These are phyloP conservation scores for Lemur catta DNA, from an alignment of 2,797 vertebrate genomes.

Conservation along the genomic window DNA sequence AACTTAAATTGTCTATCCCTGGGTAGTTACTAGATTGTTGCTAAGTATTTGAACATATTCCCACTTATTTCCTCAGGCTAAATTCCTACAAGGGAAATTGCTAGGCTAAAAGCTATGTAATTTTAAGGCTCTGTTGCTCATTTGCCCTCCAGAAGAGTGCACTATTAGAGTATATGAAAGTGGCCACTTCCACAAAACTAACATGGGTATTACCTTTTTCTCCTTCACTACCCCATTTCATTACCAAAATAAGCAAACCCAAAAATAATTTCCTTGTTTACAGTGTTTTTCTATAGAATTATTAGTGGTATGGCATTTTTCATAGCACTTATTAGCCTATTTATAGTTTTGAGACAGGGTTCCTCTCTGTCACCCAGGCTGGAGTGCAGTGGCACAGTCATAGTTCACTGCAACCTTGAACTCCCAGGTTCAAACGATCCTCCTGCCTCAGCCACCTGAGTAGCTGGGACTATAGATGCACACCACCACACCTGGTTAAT, in stretches of 20 bases:
- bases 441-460: not conserved
- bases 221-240: not conserved
- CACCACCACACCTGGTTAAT: not conserved
- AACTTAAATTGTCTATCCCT: not conserved
- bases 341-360: not conserved
- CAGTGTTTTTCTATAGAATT: not conserved
- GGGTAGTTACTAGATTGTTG: not conserved
- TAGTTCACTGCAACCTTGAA: not conserved
- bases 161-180: not conserved
- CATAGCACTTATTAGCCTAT: not conserved
- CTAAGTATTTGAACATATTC: not conserved
- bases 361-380: not conserved
- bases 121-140: not conserved
- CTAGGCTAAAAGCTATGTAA: not conserved
- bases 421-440: not conserved
- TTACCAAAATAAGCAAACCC: not conserved
- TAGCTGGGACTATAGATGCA: not conserved
- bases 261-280: not conserved
- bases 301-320: not conserved
- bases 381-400: not conserved
- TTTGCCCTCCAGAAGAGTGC: not conserved
- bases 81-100: not conserved
- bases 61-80: not conserved
- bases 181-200: not conserved
- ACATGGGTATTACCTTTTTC: not conserved